Conservation (phyloP, 1,140 invertebrate genomes). For the Pseudomyrmex flavicornis region DNA sequence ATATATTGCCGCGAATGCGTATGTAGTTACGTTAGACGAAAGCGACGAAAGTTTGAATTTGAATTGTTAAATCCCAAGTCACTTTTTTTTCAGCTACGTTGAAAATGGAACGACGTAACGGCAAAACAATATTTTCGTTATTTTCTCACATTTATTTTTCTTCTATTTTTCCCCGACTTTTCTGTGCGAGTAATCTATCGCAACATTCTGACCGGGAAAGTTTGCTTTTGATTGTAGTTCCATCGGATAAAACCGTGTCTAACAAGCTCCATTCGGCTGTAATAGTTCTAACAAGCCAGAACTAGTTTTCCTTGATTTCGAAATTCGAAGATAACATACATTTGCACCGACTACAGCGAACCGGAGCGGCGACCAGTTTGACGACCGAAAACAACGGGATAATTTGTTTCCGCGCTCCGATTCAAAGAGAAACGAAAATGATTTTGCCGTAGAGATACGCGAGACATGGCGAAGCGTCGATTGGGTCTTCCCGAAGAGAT, state of each 20-base stretch:
- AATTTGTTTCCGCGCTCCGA: slow-evolving; percentile 13
- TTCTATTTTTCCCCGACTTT: neutral
- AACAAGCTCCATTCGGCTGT: slow-evolving; percentile 12
- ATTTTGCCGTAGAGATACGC: slow-evolving; percentile 18
- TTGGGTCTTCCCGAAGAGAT: slow-evolving; percentile 5
- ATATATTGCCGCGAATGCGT: slow-evolving; percentile 14
- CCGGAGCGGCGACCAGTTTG: neutral
- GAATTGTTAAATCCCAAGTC: neutral
- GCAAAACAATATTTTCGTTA: neutral
- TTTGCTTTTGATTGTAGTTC: slow-evolving; percentile 9
- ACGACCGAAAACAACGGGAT: slow-evolving; percentile 27
- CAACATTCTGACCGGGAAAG: slow-evolving; percentile 7
- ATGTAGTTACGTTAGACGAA: too few species aligned
- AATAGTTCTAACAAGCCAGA: slow-evolving; percentile 37
- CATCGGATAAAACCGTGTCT: slow-evolving; percentile 4
- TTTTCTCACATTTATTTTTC: neutral
- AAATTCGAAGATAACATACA: neutral
- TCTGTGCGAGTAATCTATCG: neutral
- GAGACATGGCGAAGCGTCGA: slow-evolving; percentile 2
- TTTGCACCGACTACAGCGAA: neutral
- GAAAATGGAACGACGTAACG: too few species aligned
- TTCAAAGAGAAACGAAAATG: neutral
- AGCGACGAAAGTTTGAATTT: neutral
- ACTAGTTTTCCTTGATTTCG: slow-evolving; percentile 21
- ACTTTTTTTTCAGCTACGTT: too few species aligned